Conservation (phyloP, 2,888 invertebrate species). For the Eurytoma adleriae region DNA sequence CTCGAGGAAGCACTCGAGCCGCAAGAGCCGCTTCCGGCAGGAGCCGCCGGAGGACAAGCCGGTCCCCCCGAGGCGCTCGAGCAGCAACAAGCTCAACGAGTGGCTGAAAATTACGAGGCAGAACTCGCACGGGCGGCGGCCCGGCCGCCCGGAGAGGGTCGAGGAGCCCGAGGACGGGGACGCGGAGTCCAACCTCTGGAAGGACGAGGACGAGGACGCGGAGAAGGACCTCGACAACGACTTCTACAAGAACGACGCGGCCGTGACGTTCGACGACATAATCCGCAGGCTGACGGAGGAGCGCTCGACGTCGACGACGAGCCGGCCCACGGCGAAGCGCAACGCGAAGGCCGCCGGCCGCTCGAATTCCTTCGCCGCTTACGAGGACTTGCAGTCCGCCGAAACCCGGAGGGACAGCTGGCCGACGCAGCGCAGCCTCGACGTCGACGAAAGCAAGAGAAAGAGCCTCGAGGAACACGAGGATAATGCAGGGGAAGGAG, state of each 20-base stretch:
- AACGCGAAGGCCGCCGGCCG: constrained; percentile 65
- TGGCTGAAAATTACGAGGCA: constrained; percentile 49
- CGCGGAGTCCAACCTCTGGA: constrained; percentile 56
- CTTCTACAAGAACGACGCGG: constrained; percentile 63
- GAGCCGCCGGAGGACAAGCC: neutral
- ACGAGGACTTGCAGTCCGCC: constrained; percentile 61
- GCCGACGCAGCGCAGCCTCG: neutral
- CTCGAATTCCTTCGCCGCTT: constrained; percentile 63
- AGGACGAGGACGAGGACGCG: constrained; percentile 54
- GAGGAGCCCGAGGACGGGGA: constrained; percentile 55
- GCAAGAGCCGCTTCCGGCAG: neutral
- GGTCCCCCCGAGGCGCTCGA: neutral
- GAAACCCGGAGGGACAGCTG: constrained; percentile 61
- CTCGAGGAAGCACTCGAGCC: constrained; percentile 12
- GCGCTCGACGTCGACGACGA: constrained; percentile 61
- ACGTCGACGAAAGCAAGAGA: constrained; percentile 33
- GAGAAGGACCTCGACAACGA: constrained; percentile 65
- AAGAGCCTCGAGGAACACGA: constrained; percentile 66
- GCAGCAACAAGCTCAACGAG: constrained; percentile 46
- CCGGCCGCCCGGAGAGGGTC: constrained; percentile 34
- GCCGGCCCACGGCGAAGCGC: constrained; percentile 57
- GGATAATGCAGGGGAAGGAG: constrained; percentile 68
- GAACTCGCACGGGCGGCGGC: constrained; percentile 24
- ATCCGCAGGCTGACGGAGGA: constrained; percentile 69
- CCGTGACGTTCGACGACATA: constrained; percentile 71